Base-by-base conservation (phyloP, 2,113 vertebrate genomes). In the Ptilonorhynchus violaceus region DNA sequence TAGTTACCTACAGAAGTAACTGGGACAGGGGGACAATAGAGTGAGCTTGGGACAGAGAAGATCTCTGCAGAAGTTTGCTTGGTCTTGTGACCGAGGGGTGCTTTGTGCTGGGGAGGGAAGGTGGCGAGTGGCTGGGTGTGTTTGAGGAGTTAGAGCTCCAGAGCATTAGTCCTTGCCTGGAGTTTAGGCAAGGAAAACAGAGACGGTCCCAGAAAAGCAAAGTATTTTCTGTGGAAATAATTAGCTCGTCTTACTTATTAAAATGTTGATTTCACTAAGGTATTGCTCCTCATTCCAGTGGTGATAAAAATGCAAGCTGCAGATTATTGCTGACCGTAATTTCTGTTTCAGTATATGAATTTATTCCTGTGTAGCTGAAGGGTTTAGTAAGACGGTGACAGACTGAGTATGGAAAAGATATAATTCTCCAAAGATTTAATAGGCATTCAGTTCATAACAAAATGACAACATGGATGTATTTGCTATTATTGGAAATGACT, bases 61-160 rank as follows among this genome's bases (percentile, higher is more conserved):
- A 59, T 68, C 28, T 76, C 7, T 46, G 6, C 3, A 21, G 30
- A 24, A 44, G 4, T 66, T 80, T 39, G 2, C 30, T 37, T 75
- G 28, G 15, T 24, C 1, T 12, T 39, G 47, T 7, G 11, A 24
- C 6, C 0, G 3, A 53, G 15, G 4, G 6, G 2, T 41, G 11
- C 6, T 35, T 87, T 73, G 11, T 75, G 25, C 21, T 75, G 27
- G 15, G 22, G 18, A 30, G 10, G 13, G n/a, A 62, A 60, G 4
- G 8, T 25, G 39, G 2, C 58, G 37, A 73, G 24, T 33, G 20
- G 15, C n/a, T 47, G 47, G 1, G 9, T 70, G 12, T 35, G 11
- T 81, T 89, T 39, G 39, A 33, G 35, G 35, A 50, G 15, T 69
- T 55, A n/a, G 20, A 68, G 4, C 25, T 69, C 70, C 19, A 31